Conservation (phyloP, 2,888 invertebrate species). For the Polydrusus pterygomalis region DNA sequence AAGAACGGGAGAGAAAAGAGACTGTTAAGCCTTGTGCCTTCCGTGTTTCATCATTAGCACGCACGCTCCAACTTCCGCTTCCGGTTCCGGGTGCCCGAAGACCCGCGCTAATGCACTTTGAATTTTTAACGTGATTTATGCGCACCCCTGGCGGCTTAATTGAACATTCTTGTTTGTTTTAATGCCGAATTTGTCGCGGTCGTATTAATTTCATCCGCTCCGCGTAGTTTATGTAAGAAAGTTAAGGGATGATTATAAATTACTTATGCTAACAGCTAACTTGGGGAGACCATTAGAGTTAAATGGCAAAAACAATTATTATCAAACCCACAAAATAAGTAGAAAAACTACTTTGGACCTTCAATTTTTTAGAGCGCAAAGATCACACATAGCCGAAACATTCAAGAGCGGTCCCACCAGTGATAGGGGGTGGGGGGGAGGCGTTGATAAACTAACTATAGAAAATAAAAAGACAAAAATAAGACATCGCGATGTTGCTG, state of each 20-base stretch:
- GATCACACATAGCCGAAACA: too few relatives aligned
- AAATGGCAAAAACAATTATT: slow-evolving; percentile 18
- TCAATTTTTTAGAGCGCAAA: too few relatives aligned
- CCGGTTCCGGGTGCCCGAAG: slow-evolving; percentile 67
- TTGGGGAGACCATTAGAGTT: background rate
- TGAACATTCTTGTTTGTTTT: slow-evolving; percentile 68
- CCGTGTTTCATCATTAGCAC: slow-evolving; percentile 68
- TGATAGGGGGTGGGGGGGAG: too few relatives aligned
- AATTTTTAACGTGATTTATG: slow-evolving; percentile 70
- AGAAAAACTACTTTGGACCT: too few relatives aligned
- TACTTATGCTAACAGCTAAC: slow-evolving; percentile 33
- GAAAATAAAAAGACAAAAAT: too few relatives aligned
- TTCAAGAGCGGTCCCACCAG: too few relatives aligned
- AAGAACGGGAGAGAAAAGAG: slow-evolving; percentile 24
- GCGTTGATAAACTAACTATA: too few relatives aligned
- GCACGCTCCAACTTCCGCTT: slow-evolving; percentile 71
- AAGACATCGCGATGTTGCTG: too few relatives aligned
- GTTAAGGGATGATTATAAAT: slow-evolving; percentile 53
- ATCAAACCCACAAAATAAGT: background rate
- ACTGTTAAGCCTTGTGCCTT: slow-evolving; percentile 35
- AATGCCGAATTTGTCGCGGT: slow-evolving; percentile 62
- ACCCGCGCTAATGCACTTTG: slow-evolving; percentile 66
- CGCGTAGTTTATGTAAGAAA: slow-evolving; percentile 53
- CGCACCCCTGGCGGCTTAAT: slow-evolving; percentile 64
- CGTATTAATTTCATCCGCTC: slow-evolving; percentile 60